Base-by-base conservation (phyloP, 1,140 invertebrate species). In the Caenorhabditis inopinata region DNA sequence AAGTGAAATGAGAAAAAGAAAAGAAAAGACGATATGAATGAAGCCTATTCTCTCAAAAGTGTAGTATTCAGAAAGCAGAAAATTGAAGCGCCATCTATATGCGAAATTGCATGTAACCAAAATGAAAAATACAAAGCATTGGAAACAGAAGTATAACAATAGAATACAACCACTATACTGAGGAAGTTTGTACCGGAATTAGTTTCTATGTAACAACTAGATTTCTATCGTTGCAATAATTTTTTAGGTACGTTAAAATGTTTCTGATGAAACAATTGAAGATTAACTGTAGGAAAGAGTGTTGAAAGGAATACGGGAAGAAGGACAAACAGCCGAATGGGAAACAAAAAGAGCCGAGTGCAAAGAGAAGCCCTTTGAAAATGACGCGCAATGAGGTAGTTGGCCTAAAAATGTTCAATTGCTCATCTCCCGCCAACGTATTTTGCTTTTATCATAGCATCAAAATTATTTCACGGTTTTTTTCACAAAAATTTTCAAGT, bases 351-450 rank as follows among this genome's bases (percentile, higher is more conserved):
- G 2, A 29, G 58, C 58, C 58, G 58, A 68, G 58, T 68, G 58
- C 58, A 68, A 68, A 68, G 58, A 68, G 21, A 38, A 42, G 32
- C 11, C 38, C 58, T 68, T 68, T 68, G 29, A 68, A 35, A 68
- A 18, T 68, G 58, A 68, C 58, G 58, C 58, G 58, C 12, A 32
- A 68, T 68, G 58, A 68, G 58, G 58, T 68, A 68, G 32, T 68
- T 68, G 58, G 58, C 58, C 58, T 58, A 68, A 68, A 68, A 68
- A 38, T 12, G 58, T 68, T 68, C 58, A 68, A 68, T 68, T 68
- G 35, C n/a, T 32, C 32, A n/a, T 42, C n/a, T 14, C 23, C 32
- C 38, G 2, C 5, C 3, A 25, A 25, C 23, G 11, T 32, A 11
- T 29, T n/a, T 42, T 42, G 9, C n/a, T 1, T n/a, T 42, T 9